Evolutionary conservation across 2,888 invertebrate genomes (phyloP).

Genomic region (Alitta virens): DNA sequence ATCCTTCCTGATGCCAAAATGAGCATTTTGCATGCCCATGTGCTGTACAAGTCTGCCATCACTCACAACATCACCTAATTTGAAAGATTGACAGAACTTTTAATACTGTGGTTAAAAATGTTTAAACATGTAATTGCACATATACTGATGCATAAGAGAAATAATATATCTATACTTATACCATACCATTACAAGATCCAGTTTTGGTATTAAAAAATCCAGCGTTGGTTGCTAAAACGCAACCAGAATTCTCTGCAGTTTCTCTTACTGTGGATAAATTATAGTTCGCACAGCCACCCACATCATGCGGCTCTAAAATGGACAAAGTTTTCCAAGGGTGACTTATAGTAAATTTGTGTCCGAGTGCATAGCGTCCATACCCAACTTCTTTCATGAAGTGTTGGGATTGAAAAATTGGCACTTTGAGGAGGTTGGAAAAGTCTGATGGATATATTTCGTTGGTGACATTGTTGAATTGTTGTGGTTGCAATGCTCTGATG

Average conservation of each 20-base stretch:
- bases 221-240: slow-evolving; percentile 54
- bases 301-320: slow-evolving; percentile 49
- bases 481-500: background rate
- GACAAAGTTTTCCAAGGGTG: slow-evolving; percentile 49
- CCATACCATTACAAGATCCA: slow-evolving; percentile 51
- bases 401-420: slow-evolving; percentile 5
- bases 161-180: no score
- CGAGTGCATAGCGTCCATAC: slow-evolving; percentile 2
- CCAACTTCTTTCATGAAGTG: slow-evolving; percentile 18
- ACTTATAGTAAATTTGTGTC: slow-evolving; percentile 32
- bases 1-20: slow-evolving; percentile 54
- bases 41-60: slow-evolving; percentile 46
- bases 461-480: slow-evolving; percentile 17
- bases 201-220: slow-evolving; percentile 53
- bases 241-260: slow-evolving; percentile 38
- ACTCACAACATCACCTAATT: slow-evolving; percentile 52
- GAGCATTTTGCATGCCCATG: slow-evolving; percentile 55
- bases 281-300: slow-evolving; percentile 41
- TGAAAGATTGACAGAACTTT: background rate
- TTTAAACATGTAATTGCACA: background rate
- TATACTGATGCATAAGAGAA: no score
- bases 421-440: slow-evolving; percentile 19
- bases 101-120: background rate
- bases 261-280: slow-evolving; percentile 40
- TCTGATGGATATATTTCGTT: slow-evolving; percentile 31